phyloP scores from a whole-genome alignment of 2,888 invertebrate species.

The Crocallis elinguaria region DNA sequence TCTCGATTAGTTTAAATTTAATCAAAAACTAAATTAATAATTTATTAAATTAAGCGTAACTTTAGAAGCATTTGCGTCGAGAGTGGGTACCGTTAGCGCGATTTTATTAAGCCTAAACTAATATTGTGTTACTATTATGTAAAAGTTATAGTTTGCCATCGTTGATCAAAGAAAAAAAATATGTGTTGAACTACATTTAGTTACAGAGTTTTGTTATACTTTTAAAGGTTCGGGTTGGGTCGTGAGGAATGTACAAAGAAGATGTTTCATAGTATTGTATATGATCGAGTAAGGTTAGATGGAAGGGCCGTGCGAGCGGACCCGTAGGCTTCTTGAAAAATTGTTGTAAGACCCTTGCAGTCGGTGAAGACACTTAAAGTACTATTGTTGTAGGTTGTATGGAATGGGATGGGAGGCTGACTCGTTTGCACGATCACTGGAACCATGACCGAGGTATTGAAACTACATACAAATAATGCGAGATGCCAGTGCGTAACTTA shows the following conservation, averaged over 20 bases:
- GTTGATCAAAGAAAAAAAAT: slow-evolving; percentile 79
- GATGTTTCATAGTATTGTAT: slow-evolving; percentile 80
- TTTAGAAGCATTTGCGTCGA: slow-evolving; percentile 48
- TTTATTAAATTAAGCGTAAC: slow-evolving; percentile 52
- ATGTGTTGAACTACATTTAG: slow-evolving; percentile 79
- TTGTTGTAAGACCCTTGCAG: slow-evolving; percentile 76
- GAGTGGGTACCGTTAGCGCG: slow-evolving; percentile 56
- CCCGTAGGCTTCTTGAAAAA: slow-evolving; percentile 70
- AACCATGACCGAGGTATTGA: not conserved
- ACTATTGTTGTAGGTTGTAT: slow-evolving; percentile 76
- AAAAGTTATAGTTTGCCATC: slow-evolving; percentile 83
- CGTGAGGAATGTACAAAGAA: slow-evolving; percentile 73
- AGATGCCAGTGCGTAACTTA: not conserved
- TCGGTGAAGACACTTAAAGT: slow-evolving; percentile 81
- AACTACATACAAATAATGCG: not conserved
- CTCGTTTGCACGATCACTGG: slow-evolving; percentile 50
- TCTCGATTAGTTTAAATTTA: slow-evolving; percentile 47
- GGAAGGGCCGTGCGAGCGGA: slow-evolving; percentile 46
- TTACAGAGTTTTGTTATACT: slow-evolving; percentile 80
- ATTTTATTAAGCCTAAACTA: slow-evolving; percentile 69
- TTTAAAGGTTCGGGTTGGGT: slow-evolving; percentile 66
- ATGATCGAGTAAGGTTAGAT: slow-evolving; percentile 72
- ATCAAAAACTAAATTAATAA: slow-evolving; percentile 64
- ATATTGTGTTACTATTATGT: slow-evolving; percentile 77
- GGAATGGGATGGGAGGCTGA: slow-evolving; percentile 22